A percentile compares a stretch with the other conserved stretches of the same genome.
Conservation (phyloP, 2,888 invertebrate genomes). For the Diploptera punctata region DNA sequence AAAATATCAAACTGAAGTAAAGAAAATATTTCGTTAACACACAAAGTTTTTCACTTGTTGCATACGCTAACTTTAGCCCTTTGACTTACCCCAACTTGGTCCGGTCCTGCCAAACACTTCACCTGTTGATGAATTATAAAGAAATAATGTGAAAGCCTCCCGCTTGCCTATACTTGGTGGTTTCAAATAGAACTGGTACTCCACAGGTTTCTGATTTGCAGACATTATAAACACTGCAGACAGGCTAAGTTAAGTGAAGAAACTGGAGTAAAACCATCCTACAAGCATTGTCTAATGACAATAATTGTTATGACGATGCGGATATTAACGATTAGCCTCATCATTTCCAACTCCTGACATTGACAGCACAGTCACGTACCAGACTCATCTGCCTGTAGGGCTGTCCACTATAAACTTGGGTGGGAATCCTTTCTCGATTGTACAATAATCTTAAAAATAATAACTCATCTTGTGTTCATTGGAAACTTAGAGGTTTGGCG, state of each 20-base stretch:
- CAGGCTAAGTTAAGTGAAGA: not conserved
- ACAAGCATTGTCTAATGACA: not conserved
- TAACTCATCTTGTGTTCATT: too few species aligned
- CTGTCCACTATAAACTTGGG: too few species aligned
- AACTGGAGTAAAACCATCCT: not conserved
- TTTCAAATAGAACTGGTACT: conserved; percentile 2
- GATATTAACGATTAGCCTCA: conserved; percentile 12
- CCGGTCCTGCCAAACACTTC: conserved; percentile 79
- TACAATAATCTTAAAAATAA: too few species aligned
- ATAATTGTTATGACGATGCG: not conserved
- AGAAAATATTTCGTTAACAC: too few species aligned
- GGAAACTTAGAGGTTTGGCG: too few species aligned
- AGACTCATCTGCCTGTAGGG: too few species aligned
- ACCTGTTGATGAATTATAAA: conserved; percentile 78
- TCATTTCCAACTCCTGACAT: too few species aligned
- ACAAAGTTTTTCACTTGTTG: too few species aligned
- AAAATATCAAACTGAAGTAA: too few species aligned
- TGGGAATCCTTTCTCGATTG: too few species aligned
- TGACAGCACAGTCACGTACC: too few species aligned
- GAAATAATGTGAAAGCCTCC: conserved; percentile 68
- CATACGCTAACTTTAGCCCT: too few species aligned
- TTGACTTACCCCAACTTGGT: conserved; percentile 88
- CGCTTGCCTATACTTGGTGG: conserved; percentile 62
- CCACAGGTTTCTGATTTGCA: not conserved
- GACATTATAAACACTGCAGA: not conserved